Conservation (phyloP, 2,888 invertebrate species). For the Acanthosoma haemorrhoidale region DNA sequence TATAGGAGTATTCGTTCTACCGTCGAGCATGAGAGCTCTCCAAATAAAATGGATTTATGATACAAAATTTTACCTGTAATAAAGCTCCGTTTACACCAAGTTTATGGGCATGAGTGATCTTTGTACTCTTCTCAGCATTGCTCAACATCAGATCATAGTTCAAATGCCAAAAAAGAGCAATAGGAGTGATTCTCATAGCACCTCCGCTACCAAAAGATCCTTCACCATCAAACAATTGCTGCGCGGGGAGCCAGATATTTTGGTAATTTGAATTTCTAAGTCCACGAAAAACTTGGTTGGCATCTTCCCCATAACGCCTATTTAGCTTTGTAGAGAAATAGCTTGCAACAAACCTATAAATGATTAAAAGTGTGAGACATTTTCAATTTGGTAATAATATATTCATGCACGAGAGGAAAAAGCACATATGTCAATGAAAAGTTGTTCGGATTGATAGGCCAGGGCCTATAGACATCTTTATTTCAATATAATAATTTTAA, state of each 20-base stretch:
- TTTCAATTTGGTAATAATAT: not conserved
- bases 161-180: conserved; percentile 56
- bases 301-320: conserved; percentile 58
- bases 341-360: conserved; percentile 55
- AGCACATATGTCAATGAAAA: too few species aligned
- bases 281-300: conserved; percentile 55
- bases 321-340: conserved; percentile 56
- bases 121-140: conserved; percentile 50
- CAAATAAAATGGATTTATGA: not conserved
- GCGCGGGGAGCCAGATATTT: conserved; percentile 59
- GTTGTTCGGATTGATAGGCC: too few species aligned
- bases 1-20: too few species aligned
- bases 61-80: conserved; percentile 47
- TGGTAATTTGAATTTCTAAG: conserved; percentile 52
- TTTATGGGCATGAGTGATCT: conserved; percentile 59
- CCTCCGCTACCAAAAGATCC: conserved; percentile 76
- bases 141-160: conserved; percentile 51
- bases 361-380: not conserved
- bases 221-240: conserved; percentile 58
- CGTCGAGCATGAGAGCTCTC: not conserved
- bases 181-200: conserved; percentile 66
- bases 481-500: too few species aligned
- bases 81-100: conserved; percentile 56
- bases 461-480: too few species aligned
- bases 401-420: too few species aligned